Evolutionary conservation across 1,140 invertebrate genomes (phyloP).

Genomic region (Procambarus clarkii): DNA sequence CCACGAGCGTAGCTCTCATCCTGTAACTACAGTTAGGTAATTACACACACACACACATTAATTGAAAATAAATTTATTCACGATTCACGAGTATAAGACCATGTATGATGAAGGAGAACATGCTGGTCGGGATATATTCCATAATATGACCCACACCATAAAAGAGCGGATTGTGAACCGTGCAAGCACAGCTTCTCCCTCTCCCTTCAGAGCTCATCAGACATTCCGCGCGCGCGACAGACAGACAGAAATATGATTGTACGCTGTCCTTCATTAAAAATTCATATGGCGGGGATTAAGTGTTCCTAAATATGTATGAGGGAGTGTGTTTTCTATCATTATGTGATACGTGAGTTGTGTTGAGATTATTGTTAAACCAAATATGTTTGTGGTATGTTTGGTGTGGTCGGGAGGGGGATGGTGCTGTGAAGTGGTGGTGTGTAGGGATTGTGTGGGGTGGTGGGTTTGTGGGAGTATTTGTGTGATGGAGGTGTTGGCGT

Average conservation of each 20-base stretch:
- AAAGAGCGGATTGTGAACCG: too few species aligned
- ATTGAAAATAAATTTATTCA: too few species aligned
- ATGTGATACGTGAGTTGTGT: conserved; percentile 13
- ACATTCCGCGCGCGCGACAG: not conserved
- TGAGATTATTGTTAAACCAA: not conserved
- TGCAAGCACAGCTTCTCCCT: not conserved
- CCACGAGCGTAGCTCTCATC: too few species aligned
- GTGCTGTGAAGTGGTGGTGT: not conserved
- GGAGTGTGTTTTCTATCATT: conserved; percentile 33
- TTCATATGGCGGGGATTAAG: conserved; percentile 44
- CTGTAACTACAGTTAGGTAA: too few species aligned
- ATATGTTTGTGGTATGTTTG: not conserved
- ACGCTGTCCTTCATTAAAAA: conserved; percentile 34
- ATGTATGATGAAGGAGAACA: too few species aligned
- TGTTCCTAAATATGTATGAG: conserved; percentile 58
- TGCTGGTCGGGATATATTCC: too few species aligned
- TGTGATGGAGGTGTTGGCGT: not conserved
- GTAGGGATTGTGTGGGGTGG: not conserved
- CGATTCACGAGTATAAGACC: too few species aligned
- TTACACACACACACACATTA: not conserved
- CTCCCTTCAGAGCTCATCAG: not conserved
- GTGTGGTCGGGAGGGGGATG: not conserved
- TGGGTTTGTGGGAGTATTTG: not conserved
- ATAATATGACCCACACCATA: too few species aligned
- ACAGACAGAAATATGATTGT: conserved; percentile 43